Base-by-base conservation (phyloP, 2,888 invertebrate species). In the Bedellia somnulentella region DNA sequence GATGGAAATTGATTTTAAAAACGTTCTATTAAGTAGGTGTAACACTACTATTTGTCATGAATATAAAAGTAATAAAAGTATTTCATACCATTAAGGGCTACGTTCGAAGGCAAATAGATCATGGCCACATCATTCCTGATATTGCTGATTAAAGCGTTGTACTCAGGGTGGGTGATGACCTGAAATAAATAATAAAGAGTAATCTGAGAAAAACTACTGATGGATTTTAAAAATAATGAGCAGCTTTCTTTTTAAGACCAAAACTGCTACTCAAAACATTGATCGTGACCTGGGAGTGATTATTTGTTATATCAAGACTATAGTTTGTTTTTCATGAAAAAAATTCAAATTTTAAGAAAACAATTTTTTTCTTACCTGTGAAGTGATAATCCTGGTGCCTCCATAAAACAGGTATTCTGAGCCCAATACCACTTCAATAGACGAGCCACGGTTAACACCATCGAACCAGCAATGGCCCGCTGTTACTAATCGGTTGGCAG, bases 401-500 rank as follows among this genome's bases (percentile, higher is more conserved):
- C 37, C 39, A n/a, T 11, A 32, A 33, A 37, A 41, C 12, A 41
- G 33, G 30, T 24, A 39, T 2, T 32, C 24, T 13, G 37, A 37
- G 6, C 39, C 41, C 2, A 39, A 29, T 5, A 39, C 41, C 4
- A 39, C 39, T 1, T 30, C 30, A 21, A 41, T 35, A 25, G 29
- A 31, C 27, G 29, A 28, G 14, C 37, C 41, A 10, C 37, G 39
- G 29, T 31, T 30, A 24, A 0, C 2, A 2, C 38, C 38, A 27
- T 39, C 39, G 31, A 29, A 29, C 39, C 39, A 41, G 36, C 41
- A 41, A 27, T 41, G 41, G 3, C 37, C 41, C 2, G 41, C 41
- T 2, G 41, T 41, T 5, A 41, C 35, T 16, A 36, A 15, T 2
- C 39, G 31, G 15, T 33, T 34, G 18, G 34, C 28, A 15, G 27